Base-by-base conservation (phyloP, 2,888 invertebrate species). In the Lasioglossum oenotherae region DNA sequence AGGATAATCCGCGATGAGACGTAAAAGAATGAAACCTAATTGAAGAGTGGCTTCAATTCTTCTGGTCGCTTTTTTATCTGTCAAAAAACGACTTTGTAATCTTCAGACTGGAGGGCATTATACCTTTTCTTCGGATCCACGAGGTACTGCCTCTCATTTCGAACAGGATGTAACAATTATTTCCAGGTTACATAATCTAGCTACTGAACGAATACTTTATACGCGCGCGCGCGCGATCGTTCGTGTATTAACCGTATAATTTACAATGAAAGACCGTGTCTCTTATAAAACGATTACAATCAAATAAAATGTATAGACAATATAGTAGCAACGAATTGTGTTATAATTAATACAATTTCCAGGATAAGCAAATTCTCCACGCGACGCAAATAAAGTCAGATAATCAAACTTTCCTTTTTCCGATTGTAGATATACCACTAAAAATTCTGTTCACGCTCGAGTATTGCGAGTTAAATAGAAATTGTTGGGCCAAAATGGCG, bases 1-100 rank as follows among this genome's bases (percentile, higher is more conserved):
- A 86, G 85, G 86, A 89, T 91, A 89, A 91, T 89, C 87, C 87
- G 87, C 85, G 87, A 90, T 74, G 86, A 84, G 85, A 85, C 80
- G 85, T 57, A 74, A 64, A 83, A 77, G 83, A 91, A 88, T 87
- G 82, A 87, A 89, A 91, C 89, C 88, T 82, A 81, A 84, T 78
- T 67, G 80, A 73, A 53, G 69, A 71, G 60, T 75, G 57, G 27
- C 69, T 71, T 27, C 74, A 49, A 46, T 41, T n/a, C 69, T 49
- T 49, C 49, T 46, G 76, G 35, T 8, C 64, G 31, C 6, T 76
- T 19, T 67, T 23, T 35, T 46, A 23, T 49, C 49, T 31, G 10
- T 19, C 35, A 31, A 69, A 69, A 35, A 77, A 49, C 46, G 19
- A 35, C 46, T 49, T 69, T 69, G n/a, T 69, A 77, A 77, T 69